Conservation (phyloP, 2,797 vertebrate species). For the Fringilla coelebs region DNA sequence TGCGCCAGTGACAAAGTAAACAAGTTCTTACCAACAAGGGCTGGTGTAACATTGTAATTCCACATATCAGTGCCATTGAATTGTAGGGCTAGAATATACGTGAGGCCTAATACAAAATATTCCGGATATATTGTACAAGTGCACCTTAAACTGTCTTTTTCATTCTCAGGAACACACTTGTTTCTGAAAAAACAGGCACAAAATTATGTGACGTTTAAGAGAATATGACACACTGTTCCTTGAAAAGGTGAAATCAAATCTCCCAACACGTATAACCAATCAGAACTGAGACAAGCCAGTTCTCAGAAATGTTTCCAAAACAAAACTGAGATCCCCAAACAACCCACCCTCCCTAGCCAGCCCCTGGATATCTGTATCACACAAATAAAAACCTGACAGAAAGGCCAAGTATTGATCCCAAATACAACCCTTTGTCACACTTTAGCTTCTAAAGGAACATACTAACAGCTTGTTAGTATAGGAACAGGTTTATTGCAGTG, state of each 20-base stretch:
- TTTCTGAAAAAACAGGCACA: conserved; percentile 42
- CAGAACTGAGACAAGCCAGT: neutral
- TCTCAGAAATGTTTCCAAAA: neutral
- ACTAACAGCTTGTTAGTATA: neutral
- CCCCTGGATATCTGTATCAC: fast-evolving
- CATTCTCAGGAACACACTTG: neutral
- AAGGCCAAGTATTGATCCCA: neutral
- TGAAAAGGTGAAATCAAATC: neutral
- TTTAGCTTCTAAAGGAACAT: neutral
- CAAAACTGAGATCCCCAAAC: neutral
- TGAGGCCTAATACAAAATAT: neutral
- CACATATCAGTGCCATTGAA: neutral
- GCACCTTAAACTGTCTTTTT: neutral
- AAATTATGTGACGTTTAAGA: neutral
- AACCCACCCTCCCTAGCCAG: neutral
- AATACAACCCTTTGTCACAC: neutral
- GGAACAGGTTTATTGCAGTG: neutral
- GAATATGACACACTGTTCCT: neutral
- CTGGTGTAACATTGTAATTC: neutral
- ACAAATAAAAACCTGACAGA: neutral
- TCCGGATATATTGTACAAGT: neutral
- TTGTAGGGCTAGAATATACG: neutral
- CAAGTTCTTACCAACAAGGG: conserved; percentile 45
- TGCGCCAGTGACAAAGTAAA: neutral
- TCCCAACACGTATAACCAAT: neutral